Evolutionary conservation across 2,797 vertebrate species (phyloP).

Genomic region (Limosa lapponica): DNA sequence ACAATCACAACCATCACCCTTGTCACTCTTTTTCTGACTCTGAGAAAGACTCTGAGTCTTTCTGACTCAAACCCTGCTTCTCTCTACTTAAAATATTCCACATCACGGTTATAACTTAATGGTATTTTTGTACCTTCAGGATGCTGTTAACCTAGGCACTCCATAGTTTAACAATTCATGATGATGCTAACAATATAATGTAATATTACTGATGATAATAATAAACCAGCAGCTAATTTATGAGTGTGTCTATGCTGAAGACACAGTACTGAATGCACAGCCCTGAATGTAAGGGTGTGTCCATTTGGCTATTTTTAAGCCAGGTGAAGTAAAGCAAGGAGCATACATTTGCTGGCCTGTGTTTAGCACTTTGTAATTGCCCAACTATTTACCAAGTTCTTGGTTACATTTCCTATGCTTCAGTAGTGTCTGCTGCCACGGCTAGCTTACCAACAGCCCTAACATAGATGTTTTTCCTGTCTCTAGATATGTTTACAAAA

Average conservation of each 20-base stretch:
- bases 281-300: background rate
- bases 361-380: background rate
- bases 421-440: background rate
- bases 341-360: background rate
- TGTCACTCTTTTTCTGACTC: background rate
- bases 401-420: background rate
- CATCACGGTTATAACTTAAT: accelerated
- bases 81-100: background rate
- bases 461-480: background rate
- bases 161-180: background rate
- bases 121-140: background rate
- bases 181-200: background rate
- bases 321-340: background rate
- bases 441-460: background rate
- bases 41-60: too few relatives aligned
- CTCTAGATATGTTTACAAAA: background rate
- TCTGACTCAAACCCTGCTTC: background rate
- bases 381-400: background rate
- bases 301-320: background rate
- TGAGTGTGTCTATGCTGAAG: background rate
- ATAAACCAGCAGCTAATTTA: background rate
- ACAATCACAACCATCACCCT: background rate
- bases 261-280: background rate
- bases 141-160: background rate
- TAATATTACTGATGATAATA: background rate